Conservation (phyloP, 2,113 vertebrate species). For the Eurypyga helias region DNA sequence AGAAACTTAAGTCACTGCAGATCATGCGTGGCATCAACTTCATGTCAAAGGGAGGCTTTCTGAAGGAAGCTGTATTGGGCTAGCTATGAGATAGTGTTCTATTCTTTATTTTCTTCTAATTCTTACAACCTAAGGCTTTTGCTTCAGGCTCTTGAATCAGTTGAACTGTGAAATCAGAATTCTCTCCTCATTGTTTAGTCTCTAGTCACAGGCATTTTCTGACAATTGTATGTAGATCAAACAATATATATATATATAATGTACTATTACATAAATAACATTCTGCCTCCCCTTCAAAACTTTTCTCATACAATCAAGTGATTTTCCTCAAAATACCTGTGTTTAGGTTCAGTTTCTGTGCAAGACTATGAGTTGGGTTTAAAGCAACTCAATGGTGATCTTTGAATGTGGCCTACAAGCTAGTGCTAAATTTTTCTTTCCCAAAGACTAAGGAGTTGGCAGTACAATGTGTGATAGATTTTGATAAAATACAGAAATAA, state of each 20-base stretch:
- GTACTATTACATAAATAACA: neutral
- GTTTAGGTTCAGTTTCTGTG: neutral
- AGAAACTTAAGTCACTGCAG: neutral
- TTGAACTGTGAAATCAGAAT: neutral
- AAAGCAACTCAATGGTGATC: neutral
- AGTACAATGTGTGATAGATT: fast-evolving
- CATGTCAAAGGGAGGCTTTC: neutral
- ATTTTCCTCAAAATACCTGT: neutral
- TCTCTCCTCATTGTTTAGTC: neutral
- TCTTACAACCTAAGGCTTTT: neutral
- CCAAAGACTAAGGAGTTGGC: neutral
- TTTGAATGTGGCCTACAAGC: neutral
- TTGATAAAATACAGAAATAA: neutral
- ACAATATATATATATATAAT: neutral
- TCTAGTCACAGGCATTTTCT: neutral
- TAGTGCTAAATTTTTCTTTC: neutral
- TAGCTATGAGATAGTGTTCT: neutral
- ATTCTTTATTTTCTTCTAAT: neutral
- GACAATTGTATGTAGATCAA: neutral
- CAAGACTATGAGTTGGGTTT: neutral
- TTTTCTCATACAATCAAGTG: neutral
- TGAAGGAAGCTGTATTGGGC: neutral
- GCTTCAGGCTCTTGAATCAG: neutral
- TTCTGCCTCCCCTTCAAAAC: neutral
- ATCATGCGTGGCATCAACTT: neutral